Base-by-base conservation (phyloP, 2,888 invertebrate genomes). In the Leptothorax acervorum region DNA sequence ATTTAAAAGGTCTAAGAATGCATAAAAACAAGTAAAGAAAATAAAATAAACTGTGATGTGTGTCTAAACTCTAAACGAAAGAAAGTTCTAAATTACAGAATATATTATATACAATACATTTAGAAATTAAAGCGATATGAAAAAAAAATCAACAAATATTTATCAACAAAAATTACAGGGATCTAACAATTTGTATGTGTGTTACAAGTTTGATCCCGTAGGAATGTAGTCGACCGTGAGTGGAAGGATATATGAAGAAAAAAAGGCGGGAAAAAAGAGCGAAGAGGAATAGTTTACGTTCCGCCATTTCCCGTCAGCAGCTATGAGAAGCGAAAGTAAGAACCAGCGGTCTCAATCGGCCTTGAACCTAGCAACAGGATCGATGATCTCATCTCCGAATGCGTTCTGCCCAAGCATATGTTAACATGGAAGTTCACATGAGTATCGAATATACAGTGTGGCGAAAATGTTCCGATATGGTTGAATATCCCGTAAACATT, bases 191-290 rank as follows among this genome's bases (percentile, higher is more conserved):
- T 9, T 70, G 82, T 85, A 70, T 83, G 84, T 85, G 79, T 82
- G 85, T 82, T 83, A 73, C 82, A 83, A 66, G 76, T 89, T 89
- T 88, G 88, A 87, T 92, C 90, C 92, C 87, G 84, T 78, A 90
- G 91, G 92, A 92, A 92, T 92, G 92, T 87, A 88, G 92, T 92
- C 85, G 92, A 85, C 92, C 92, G 83, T 92, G 92, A 92, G 87
- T 88, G 87, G 85, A 88, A 83, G 85, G 81, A 73, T 73, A 79
- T 55, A 65, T 70, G 11, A 23, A 79, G 79, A 79, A 82, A 82
- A 85, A 60, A 79, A 78, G 8, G 35, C n/a, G 35, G 45, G 82
- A 51, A 68, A 75, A 51, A 68, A 75, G 65, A 71, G 60, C 53
- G 42, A 75, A 60, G 68, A 55, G 51, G 31, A 84, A 75, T 42